These are phyloP conservation scores for Xenentodon cancila DNA, from an alignment of 2,797 vertebrate species.

Conservation along the genomic window DNA sequence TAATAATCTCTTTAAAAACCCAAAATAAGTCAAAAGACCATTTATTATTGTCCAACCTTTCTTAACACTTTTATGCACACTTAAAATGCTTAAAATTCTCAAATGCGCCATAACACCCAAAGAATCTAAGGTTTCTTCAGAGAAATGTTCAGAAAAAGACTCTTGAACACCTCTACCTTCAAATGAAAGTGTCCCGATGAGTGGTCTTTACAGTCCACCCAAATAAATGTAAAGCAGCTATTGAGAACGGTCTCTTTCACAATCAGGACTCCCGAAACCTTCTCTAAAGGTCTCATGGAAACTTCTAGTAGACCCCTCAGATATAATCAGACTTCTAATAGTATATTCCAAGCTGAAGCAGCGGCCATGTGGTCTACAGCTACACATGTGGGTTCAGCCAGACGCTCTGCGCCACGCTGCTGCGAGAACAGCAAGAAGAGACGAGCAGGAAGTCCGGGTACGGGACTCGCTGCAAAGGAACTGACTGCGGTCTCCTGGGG, in stretches of 20 bases:
- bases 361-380: conserved; percentile 38
- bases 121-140: not conserved
- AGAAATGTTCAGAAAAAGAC: not conserved
- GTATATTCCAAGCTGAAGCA: not conserved
- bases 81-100: not conserved
- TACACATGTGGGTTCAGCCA: conserved; percentile 29
- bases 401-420: conserved; percentile 33
- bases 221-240: not conserved
- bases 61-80: not conserved
- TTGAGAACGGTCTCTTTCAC: not conserved
- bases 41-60: not conserved
- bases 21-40: not conserved
- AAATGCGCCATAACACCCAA: not conserved
- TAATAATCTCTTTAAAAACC: not conserved
- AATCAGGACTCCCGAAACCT: conserved; percentile 1
- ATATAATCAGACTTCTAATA: not conserved
- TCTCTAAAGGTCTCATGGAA: not conserved
- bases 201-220: not conserved
- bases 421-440: not conserved
- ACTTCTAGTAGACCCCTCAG: not conserved
- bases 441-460: conserved; percentile 54
- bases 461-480: conserved; percentile 47
- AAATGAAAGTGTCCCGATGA: too few species aligned
- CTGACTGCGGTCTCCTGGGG: conserved; percentile 27
- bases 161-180: too few species aligned